A percentile compares a stretch with the other conserved stretches of the same genome.
phyloP scores from a whole-genome alignment of 2,888 invertebrate species.

The Abscondita cerata region DNA sequence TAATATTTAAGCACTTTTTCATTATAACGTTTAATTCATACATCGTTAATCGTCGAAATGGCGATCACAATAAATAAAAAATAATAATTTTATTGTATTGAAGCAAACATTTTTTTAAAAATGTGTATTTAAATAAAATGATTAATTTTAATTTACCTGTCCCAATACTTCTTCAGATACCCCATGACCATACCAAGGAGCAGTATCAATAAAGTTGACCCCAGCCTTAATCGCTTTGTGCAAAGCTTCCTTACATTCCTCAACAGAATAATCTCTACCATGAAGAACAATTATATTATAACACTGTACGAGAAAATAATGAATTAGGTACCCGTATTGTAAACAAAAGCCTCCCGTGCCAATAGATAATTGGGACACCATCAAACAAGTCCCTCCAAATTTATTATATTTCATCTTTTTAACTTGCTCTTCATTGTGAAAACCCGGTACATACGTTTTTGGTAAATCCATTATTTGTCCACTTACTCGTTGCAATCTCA shows the following conservation, averaged over 20 bases:
- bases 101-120: no score
- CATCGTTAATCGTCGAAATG: no score
- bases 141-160: conserved; percentile 64
- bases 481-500: no score
- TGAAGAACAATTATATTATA: neutral
- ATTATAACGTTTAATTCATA: no score
- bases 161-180: conserved; percentile 83
- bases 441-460: conserved; percentile 69
- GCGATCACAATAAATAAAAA: no score
- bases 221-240: conserved; percentile 76
- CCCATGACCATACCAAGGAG: conserved; percentile 92
- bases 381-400: conserved; percentile 77
- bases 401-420: conserved; percentile 74
- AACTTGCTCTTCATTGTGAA: conserved; percentile 67
- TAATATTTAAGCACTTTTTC: no score
- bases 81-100: no score
- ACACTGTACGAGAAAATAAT: conserved; percentile 7
- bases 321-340: conserved; percentile 71
- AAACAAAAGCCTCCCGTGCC: conserved; percentile 79
- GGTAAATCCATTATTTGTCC: conserved; percentile 60
- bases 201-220: conserved; percentile 92
- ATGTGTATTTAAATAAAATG: neutral
- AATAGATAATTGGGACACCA: conserved; percentile 74
- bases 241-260: conserved; percentile 73
- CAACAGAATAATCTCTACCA: conserved; percentile 68